A percentile compares a stretch with the other conserved stretches of the same genome.
Conservation (phyloP, 23 tunicate genomes). For the Trididemnum miniatum region DNA sequence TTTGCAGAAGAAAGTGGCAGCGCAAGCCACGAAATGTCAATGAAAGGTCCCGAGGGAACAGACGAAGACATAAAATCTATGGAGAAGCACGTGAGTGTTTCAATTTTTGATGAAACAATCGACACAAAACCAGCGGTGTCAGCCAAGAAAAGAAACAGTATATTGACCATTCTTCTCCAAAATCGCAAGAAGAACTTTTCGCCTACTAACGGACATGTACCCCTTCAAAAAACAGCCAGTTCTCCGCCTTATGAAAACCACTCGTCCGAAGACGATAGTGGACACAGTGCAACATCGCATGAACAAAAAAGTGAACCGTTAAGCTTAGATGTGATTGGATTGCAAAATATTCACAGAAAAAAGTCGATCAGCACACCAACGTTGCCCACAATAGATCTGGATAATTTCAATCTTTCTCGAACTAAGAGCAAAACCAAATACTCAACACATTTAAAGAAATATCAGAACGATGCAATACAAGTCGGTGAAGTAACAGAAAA, state of each 20-base stretch:
- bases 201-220: not conserved
- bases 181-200: not conserved
- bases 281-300: not conserved
- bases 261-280: not conserved
- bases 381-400: constrained; percentile 42
- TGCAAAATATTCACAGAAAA: constrained; percentile 52
- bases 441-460: not conserved
- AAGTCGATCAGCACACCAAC: constrained; percentile 80
- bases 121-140: not conserved
- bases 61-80: not conserved
- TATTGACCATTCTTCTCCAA: constrained; percentile 55
- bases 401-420: not conserved
- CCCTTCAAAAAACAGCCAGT: not conserved
- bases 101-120: constrained; percentile 19
- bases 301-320: not conserved
- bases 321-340: not conserved
- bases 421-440: not conserved
- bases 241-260: not conserved
- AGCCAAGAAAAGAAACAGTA: constrained; percentile 46
- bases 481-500: not conserved
- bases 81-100: not conserved
- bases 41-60: not conserved
- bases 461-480: constrained; percentile 14
- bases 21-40: not conserved
- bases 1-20: not conserved